Evolutionary conservation across 1,140 invertebrate species (phyloP).

Genomic region (Neelides sp.): DNA sequence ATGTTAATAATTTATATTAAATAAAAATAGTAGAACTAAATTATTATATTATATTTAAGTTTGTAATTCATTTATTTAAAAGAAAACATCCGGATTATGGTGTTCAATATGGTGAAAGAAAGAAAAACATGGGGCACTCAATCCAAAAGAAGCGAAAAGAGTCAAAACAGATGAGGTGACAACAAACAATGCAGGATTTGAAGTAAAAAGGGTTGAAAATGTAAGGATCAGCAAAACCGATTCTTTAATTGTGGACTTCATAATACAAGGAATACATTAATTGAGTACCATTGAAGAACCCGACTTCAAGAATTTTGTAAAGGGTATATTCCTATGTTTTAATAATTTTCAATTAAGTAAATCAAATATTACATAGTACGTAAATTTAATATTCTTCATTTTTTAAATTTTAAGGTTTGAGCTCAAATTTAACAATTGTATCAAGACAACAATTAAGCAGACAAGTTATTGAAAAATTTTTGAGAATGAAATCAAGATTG

Average conservation of each 20-base stretch:
- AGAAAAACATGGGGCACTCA: background rate
- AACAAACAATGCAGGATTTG: too few species aligned
- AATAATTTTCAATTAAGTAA: background rate
- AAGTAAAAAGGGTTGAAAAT: background rate
- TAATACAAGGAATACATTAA: conserved; percentile 1
- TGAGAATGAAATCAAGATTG: too few species aligned
- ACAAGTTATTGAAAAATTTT: background rate
- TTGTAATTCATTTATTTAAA: conserved; percentile 1
- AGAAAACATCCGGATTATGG: background rate
- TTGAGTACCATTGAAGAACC: background rate
- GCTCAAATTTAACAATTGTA: background rate
- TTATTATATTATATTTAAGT: background rate
- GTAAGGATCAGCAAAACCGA: background rate
- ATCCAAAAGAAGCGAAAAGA: too few species aligned
- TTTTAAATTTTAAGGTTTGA: background rate
- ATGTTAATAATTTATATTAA: background rate
- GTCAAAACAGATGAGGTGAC: too few species aligned
- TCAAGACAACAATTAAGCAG: background rate
- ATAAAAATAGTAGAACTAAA: background rate
- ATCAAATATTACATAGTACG: background rate
- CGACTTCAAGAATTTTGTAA: background rate
- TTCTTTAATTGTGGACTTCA: background rate
- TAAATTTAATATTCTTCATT: background rate
- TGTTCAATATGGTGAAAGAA: background rate
- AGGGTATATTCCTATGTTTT: background rate